Base-by-base conservation (phyloP, 2,888 invertebrate genomes). In the Epirrita christyi region DNA sequence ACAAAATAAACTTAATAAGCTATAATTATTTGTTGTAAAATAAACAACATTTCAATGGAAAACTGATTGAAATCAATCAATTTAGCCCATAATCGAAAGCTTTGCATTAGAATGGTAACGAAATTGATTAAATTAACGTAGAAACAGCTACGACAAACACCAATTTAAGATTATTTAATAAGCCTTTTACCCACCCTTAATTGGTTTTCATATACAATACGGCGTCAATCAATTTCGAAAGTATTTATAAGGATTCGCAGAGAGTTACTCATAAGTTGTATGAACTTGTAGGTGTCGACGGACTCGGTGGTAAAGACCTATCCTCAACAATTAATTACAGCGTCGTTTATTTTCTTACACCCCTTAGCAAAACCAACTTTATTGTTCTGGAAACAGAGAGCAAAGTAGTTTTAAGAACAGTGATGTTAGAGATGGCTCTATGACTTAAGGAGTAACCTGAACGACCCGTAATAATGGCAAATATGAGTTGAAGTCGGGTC, bases 241-340 rank as follows among this genome's bases (percentile, higher is more conserved):
- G 55, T 44, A 48, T 60, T 64, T 65, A 44, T 58, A 58, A 37
- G 67, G 66, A 21, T 70, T 68, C 59, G n/a, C 34, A 32, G 40
- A 28, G 55, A 14, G 43, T 13, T 38, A 67, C 45, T 53, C 51
- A 34, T 32, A 36, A 48, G 52, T 53, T 49, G 44, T 53, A 40
- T 50, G 54, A 62, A 60, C 63, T 66, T 64, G 61, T 57, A 47
- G 42, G 36, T 48, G 59, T 63, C 59, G 59, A 60, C 37, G 52
- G 41, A 58, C 61, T 48, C n/a, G 2, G 44, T 42, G 55, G 11
- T 55, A 63, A 57, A 28, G 57, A 59, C 61, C 59, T 43, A 43
- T 38, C 36, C 45, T 48, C 14, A 51, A 59, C 44, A 48, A 52
- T 55, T 44, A 52, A 46, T 55, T 48, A 59, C 36, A 60, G 14